These are phyloP conservation scores for Ariopsis seemanni DNA, from an alignment of 2,113 vertebrate genomes.

Conservation along the genomic window DNA sequence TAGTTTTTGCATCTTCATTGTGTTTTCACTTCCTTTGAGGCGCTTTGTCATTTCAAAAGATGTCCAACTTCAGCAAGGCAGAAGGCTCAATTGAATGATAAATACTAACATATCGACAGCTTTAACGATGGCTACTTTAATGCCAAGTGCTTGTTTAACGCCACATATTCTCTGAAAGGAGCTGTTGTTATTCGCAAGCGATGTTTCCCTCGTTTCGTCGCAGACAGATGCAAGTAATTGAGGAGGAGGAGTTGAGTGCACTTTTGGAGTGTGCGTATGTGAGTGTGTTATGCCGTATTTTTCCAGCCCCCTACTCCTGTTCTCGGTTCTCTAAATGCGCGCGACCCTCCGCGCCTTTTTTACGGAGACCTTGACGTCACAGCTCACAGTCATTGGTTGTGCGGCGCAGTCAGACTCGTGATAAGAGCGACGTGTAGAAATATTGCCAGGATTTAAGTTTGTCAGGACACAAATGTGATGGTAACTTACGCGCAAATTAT, in stretches of 20 bases:
- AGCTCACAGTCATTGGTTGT: constrained; percentile 86
- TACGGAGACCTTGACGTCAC: constrained; percentile 90
- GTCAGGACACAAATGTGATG: constrained; percentile 16
- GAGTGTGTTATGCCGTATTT: constrained; percentile 62
- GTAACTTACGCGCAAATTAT: not conserved
- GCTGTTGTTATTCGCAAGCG: constrained; percentile 58
- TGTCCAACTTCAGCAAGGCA: constrained; percentile 39
- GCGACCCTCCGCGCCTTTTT: constrained; percentile 92
- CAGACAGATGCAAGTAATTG: constrained; percentile 71
- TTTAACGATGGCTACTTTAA: not conserved
- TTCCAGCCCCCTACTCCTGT: constrained; percentile 68
- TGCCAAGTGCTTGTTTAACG: not conserved
- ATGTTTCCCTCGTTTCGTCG: constrained; percentile 60
- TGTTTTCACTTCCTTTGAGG: constrained; percentile 43
- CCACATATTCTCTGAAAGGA: constrained; percentile 36
- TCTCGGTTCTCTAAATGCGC: constrained; percentile 80
- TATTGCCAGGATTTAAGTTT: constrained; percentile 43
- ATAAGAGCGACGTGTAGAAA: constrained; percentile 57
- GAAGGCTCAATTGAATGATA: not conserved
- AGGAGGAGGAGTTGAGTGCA: constrained; percentile 76
- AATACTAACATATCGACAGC: not conserved
- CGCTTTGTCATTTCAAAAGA: constrained; percentile 49
- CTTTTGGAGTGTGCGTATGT: constrained; percentile 73
- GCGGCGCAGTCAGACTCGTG: constrained; percentile 66
- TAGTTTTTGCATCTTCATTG: constrained; percentile 50